Evolutionary conservation across 2,888 invertebrate species (phyloP), one percentile per base, ranked within the genome.

Genomic region (Cinara cedri): DNA sequence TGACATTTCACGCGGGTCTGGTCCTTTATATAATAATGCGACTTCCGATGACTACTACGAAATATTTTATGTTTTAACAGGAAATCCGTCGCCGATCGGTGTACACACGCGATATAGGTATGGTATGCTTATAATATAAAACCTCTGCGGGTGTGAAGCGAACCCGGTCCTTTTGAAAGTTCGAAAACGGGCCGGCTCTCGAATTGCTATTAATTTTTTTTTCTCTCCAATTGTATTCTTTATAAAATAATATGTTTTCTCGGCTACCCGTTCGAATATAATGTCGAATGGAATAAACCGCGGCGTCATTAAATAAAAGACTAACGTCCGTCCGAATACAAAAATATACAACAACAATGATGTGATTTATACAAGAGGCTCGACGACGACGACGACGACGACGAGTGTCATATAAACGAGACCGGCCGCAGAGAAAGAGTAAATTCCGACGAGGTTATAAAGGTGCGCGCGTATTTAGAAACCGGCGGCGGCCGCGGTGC

Each of bases 381-480:
- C 76, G 57, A 26, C 55, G 76, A 57, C 68, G 75, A 57, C 34
- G 34, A 57, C 34, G 34, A 34, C 76, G 57, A 26, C 55, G 76
- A 68, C 68, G 75, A 57, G 49, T 70, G 76, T 60, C 68, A 60
- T 70, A 68, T 68, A 60, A 78, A 76, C 46, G 21, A 76, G 57
- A 76, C 66, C 54, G n/a, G 34, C 3, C 10, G 16, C 19, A 19
- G 76, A 76, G 46, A 66, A 42, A 76, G 66, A 76, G 6, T 34
- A 34, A 76, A 76, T 76, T 76, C 76, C 76, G 19, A 55, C 9
- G 66, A 76, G 76, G 76, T 76, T 76, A 76, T 76, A 66, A 57
- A 76, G 66, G 76, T 76, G 76, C 55, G 60, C n/a, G 55, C 34
- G 34, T 34, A 34, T 34, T 34, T 66, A 76, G 65, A 76, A 76